These are phyloP conservation scores for Melozone crissalis DNA, from an alignment of 2,113 vertebrate genomes.

Conservation along the genomic window DNA sequence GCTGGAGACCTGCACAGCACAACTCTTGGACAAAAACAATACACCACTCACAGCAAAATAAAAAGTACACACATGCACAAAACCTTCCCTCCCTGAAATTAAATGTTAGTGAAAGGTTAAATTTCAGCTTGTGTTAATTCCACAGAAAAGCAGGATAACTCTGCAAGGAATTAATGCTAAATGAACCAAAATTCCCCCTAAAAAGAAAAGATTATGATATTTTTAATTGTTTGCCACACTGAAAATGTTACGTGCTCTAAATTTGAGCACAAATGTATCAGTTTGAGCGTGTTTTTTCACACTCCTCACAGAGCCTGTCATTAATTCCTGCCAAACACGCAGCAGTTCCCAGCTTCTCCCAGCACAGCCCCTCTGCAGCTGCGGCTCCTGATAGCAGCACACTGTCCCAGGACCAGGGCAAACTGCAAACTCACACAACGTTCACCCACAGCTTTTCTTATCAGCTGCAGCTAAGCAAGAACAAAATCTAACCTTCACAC, in stretches of 20 bases:
- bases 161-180: not conserved
- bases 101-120: not conserved
- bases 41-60: not conserved
- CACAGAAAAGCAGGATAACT: not conserved
- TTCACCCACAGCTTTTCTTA: not conserved
- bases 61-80: not conserved
- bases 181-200: not conserved
- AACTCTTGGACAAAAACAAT: not conserved
- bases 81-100: not conserved
- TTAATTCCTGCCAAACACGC: not conserved
- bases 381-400: not conserved
- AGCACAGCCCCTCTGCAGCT: not conserved
- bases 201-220: not conserved
- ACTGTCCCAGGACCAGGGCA: not conserved
- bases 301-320: not conserved
- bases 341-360: not conserved
- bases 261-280: not conserved
- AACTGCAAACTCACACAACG: not conserved
- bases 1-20: not conserved
- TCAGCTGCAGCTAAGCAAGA: not conserved
- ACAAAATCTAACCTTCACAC: not conserved
- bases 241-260: not conserved
- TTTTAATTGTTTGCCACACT: not conserved
- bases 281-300: not conserved
- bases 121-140: not conserved